Conservation (phyloP, 1,140 invertebrate genomes). For the Druon quercuslanigerum region DNA sequence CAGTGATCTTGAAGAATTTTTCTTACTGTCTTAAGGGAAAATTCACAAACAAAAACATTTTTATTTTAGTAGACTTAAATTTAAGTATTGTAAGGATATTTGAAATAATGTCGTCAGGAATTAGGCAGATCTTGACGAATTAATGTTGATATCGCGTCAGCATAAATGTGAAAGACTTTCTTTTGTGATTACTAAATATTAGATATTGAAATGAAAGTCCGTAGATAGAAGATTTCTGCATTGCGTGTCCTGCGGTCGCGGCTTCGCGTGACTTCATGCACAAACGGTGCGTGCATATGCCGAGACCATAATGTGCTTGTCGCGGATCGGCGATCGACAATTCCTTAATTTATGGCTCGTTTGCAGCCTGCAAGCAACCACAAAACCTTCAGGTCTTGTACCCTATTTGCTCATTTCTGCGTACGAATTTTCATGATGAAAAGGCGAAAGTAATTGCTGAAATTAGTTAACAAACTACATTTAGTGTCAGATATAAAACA, state of each 20-base stretch:
- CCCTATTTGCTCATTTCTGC: conserved; percentile 8
- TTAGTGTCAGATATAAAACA: no score
- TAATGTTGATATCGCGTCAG: conserved; percentile 12
- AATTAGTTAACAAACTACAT: no score
- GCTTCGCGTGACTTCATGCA: conserved; percentile 62
- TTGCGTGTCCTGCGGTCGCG: conserved; percentile 56
- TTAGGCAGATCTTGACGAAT: conserved; percentile 1
- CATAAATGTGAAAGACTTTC: conserved; percentile 16
- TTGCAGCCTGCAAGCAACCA: conserved; percentile 38
- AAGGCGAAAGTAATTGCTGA: no score
- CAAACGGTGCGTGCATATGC: conserved; percentile 45
- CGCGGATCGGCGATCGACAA: conserved; percentile 52
- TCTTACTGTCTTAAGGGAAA: background rate
- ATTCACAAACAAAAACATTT: background rate
- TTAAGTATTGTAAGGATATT: no score
- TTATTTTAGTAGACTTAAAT: no score
- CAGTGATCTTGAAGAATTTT: no score
- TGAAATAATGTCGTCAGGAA: background rate
- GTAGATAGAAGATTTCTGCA: background rate
- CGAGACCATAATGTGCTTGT: conserved; percentile 48
- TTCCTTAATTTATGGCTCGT: conserved; percentile 53
- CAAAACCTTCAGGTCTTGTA: conserved; percentile 16
- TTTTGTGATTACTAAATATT: conserved; percentile 11
- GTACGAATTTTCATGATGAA: no score
- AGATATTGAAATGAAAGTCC: background rate